phyloP scores from a whole-genome alignment of 2,113 vertebrate species.

The Aptenodytes forsteri region DNA sequence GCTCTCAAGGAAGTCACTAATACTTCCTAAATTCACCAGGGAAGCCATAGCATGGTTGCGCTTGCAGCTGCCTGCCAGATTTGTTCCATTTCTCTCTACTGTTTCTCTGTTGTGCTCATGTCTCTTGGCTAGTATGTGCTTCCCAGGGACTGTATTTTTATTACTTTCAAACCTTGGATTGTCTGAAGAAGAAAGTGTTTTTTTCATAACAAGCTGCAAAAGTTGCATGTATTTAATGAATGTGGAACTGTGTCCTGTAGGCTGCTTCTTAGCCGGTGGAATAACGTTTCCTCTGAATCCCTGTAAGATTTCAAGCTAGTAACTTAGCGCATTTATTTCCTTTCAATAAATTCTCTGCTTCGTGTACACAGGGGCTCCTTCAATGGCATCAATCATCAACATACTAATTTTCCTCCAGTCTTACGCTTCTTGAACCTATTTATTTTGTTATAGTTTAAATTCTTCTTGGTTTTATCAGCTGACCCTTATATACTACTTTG shows the following conservation, averaged over 20 bases:
- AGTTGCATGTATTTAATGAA: not conserved
- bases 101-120: not conserved
- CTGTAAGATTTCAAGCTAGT: not conserved
- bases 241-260: not conserved
- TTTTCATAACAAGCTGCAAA: not conserved
- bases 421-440: not conserved
- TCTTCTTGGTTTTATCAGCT: constrained; percentile 6
- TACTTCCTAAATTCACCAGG: not conserved
- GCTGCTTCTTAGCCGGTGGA: not conserved
- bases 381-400: not conserved
- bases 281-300: not conserved
- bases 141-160: not conserved
- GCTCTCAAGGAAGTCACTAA: not conserved
- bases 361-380: not conserved
- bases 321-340: not conserved
- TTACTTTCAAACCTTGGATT: not conserved
- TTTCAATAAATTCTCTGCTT: not conserved
- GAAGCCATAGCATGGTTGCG: not conserved
- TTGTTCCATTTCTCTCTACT: not conserved
- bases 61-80: not conserved
- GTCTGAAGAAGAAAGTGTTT: not conserved
- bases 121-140: not conserved
- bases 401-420: not conserved
- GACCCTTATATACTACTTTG: not conserved
- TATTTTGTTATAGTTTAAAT: not conserved